These are phyloP conservation scores for Pseudoips prasinana DNA, from an alignment of 2,888 invertebrate species.

Conservation along the genomic window DNA sequence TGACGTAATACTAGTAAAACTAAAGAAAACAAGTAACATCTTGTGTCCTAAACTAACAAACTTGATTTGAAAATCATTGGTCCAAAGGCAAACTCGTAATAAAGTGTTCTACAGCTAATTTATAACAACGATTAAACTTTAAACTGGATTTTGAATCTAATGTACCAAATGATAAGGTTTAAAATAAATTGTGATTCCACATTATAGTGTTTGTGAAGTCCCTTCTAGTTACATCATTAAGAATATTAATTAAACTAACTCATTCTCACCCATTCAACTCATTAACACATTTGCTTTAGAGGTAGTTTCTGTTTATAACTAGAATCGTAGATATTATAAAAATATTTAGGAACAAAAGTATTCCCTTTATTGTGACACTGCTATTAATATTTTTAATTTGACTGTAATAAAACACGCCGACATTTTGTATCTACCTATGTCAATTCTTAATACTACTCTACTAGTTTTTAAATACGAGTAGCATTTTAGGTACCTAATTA, in stretches of 20 bases:
- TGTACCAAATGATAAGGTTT: background rate
- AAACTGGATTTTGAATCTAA: slow-evolving; percentile 19
- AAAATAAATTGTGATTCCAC: background rate
- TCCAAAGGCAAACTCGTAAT: slow-evolving; percentile 42
- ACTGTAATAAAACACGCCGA: too few species aligned
- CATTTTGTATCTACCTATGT: too few species aligned
- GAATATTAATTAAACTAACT: slow-evolving; percentile 43
- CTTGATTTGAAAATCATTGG: slow-evolving; percentile 55
- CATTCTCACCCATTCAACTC: too few species aligned
- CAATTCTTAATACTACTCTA: too few species aligned
- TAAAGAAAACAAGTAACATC: slow-evolving; percentile 41
- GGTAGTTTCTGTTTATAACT: slow-evolving; percentile 19
- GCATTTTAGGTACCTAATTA: too few species aligned
- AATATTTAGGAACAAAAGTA: slow-evolving; percentile 3
- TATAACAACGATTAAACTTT: slow-evolving; percentile 9
- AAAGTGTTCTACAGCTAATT: slow-evolving; percentile 24
- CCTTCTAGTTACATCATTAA: slow-evolving; percentile 28
- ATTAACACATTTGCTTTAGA: slow-evolving; percentile 26
- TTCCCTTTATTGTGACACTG: too few species aligned
- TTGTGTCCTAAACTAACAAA: slow-evolving; percentile 60
- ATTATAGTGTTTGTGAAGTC: slow-evolving; percentile 4
- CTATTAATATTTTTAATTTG: slow-evolving; percentile 3
- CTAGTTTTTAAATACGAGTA: too few species aligned
- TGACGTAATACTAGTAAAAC: slow-evolving; percentile 31
- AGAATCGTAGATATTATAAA: slow-evolving; percentile 18